Evolutionary conservation across 1,140 invertebrate genomes (phyloP), one percentile per base, ranked within the genome.

Genomic region (Diabrotica undecimpunctata): DNA sequence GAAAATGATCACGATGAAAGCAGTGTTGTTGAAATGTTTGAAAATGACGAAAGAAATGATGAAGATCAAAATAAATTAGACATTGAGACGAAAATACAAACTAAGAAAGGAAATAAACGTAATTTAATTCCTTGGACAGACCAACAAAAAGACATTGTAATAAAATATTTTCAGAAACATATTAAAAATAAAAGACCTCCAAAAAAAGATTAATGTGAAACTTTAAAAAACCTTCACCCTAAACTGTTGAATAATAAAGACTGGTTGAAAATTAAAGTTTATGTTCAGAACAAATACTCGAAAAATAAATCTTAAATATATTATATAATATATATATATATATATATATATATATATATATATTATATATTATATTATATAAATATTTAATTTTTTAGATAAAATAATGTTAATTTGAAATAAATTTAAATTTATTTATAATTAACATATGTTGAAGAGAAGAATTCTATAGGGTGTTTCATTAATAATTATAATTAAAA

Each of bases 181-280:
- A 72, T 75, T 37, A 66, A 70, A 62, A 50, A 60, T 54, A 61
- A 62, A 50, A 67, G 66, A 72, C 46, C 63, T 14, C 64, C 66
- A 51, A 68, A 63, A 41, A 64, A 39, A 63, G 9, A 56, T 35
- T 65, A 71, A 58, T 74, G 71, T 62, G 55, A 70, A 10, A 36
- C 61, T 11, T 52, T 70, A 6, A 65, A 36, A 35, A 8, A 5
- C 10, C 38, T 61, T 7, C 37, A 64, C 54, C 51, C 52, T 12
- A 53, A 60, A 25, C 12, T 66, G 58, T 65, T 66, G 0, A 5
- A 65, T 11, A 66, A 71, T 56, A 66, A 61, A 41, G 35, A 63
- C n/a, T 69, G 64, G 66, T 25, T 52, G 1, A 52, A 39, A 54
- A 65, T 67, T 13, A 62, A 70, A 65, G 58, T 66, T 11, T 65